Evolutionary conservation across 2,797 vertebrate genomes (phyloP), one percentile per base, ranked within the genome.

Genomic region (Florisuga fusca): DNA sequence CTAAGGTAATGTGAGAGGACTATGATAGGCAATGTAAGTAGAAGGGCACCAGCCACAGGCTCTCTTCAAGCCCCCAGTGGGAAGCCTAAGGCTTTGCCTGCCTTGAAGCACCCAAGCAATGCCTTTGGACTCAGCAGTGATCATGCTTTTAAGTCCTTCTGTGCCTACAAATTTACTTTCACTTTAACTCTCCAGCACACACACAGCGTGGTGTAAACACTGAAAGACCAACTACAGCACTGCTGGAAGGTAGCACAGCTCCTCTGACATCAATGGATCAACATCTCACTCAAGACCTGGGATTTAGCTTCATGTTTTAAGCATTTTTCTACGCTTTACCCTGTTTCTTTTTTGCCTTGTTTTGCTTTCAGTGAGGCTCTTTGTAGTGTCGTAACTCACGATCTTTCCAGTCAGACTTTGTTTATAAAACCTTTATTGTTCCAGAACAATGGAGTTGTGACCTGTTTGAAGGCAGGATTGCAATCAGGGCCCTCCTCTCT

Each of bases 351-450:
- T 84, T 74, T 63, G 79, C 38, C 48, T 66, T 75, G 50, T 86
- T 95, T 91, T 81, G 69, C 89, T 96, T 91, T 94, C 91, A 93
- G 64, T 77, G 64, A 69, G 64, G 45, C 63, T 84, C 83, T 92
- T 89, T 94, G 80, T 76, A 76, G 59, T 84, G 46, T 88, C 86
- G 94, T 93, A 96, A 96, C 64, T 95, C 93, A 91, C 67, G 46
- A 58, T 62, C 94, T 87, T 93, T 87, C 89, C 74, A 80, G 74
- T 74, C 80, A 89, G 91, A 64, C 87, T 79, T 93, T 91, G 85
- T 96, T 97, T 94, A 84, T 91, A 94, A 93, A 96, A 89, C 91
- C 80, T 59, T 89, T 58, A 90, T 95, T 96, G 94, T 97, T 91
- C 33, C 81, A 79, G 83, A 91, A 96, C 94, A 96, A 97, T 93